Base-by-base conservation (phyloP, 1,140 invertebrate genomes). In the Heterodera schachtii region DNA sequence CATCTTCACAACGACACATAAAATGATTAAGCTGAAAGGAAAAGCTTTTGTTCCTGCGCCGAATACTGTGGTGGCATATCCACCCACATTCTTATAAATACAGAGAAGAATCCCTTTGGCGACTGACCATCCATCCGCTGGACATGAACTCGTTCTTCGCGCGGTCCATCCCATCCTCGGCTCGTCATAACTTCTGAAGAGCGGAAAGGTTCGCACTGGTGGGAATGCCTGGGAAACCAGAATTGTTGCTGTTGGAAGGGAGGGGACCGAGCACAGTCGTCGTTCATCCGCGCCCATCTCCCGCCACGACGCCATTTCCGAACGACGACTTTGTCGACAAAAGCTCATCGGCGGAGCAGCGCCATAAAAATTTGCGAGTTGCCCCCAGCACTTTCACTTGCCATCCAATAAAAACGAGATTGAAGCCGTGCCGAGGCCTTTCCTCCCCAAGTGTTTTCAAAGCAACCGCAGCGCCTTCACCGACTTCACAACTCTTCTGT, bases 161-260 rank as follows among this genome's bases (percentile, higher is more conserved):
- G 57, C 57, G 11, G 57, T 16, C 57, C 57, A 13, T 60, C 57
- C 19, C 57, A 60, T 60, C 57, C 57, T 60, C 57, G 19, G 11
- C 57, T 60, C 57, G 57, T 60, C 57, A 60, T 60, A 60, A 60
- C 57, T 60, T 60, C 57, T 60, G 57, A 60, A 60, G 57, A 60
- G 57, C 16, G 57, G 57, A 16, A 60, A 60, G 57, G 57, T 60
- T 60, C 57, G 8, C 57, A 9, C 3, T 16, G 19, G 13, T 60
- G 57, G 57, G 57, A 60, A 60, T 60, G 57, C 57, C 16, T 16
- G 57, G 19, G 57, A 60, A 60, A 60, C 57, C 57, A 60, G 57
- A 60, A 60, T 60, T 60, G 57, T 60, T n/a, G n/a, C n/a, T 60
- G 57, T 60, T 16, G 57, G 57, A 60, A 60, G 57, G 13, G 57